Evolutionary conservation across 2,888 invertebrate genomes (phyloP).

Genomic region (Phyllotreta striolata): DNA sequence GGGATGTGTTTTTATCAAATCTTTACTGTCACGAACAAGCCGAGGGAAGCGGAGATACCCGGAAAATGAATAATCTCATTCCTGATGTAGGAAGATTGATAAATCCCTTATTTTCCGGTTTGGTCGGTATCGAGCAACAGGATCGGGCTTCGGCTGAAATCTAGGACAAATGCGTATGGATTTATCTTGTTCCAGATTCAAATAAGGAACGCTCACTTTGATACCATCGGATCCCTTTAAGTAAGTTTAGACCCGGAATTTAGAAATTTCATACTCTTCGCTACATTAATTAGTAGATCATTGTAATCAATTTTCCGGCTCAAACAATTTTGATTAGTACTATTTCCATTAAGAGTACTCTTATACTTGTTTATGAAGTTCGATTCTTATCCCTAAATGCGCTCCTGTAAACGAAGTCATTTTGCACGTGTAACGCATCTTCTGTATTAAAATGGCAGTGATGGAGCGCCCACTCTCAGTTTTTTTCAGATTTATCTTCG

Average conservation of each 20-base stretch:
- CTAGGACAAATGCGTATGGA: not conserved
- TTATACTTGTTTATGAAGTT: no score
- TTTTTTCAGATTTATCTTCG: constrained; percentile 29
- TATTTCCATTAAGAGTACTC: no score
- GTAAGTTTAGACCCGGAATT: no score
- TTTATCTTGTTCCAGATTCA: not conserved
- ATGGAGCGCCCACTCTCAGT: constrained; percentile 16
- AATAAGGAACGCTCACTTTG: not conserved
- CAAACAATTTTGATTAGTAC: no score
- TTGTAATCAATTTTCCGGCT: no score
- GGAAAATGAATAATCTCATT: constrained; percentile 29
- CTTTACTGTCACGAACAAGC: constrained; percentile 25
- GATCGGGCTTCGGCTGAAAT: not conserved
- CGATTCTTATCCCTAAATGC: no score
- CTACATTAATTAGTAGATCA: no score
- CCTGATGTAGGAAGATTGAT: constrained; percentile 26
- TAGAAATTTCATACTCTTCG: no score
- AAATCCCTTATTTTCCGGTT: constrained; percentile 29
- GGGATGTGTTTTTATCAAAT: constrained; percentile 26
- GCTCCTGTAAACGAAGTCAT: constrained; percentile 3
- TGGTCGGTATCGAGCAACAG: constrained; percentile 14
- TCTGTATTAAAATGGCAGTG: constrained; percentile 23
- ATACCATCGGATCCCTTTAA: no score
- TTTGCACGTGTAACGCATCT: constrained; percentile 6
- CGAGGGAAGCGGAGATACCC: constrained; percentile 19